These are phyloP conservation scores for Drosophila lacteicornis DNA, from an alignment of 1,140 invertebrate species.

Conservation along the genomic window DNA sequence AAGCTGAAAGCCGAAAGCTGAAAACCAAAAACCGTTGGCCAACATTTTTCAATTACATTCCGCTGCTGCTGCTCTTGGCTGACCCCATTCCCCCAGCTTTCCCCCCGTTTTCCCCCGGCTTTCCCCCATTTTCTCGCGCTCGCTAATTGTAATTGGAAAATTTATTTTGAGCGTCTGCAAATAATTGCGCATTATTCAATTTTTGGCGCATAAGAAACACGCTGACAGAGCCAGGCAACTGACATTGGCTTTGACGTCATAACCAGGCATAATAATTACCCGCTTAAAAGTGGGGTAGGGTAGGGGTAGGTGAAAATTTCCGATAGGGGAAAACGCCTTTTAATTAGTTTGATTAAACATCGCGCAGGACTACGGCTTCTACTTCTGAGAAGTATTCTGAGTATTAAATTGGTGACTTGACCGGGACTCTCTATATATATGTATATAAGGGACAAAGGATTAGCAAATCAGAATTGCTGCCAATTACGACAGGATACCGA, in stretches of 20 bases:
- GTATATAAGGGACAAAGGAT: neutral
- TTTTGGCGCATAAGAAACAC: constrained; percentile 24
- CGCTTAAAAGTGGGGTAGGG: neutral
- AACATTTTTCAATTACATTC: constrained; percentile 54
- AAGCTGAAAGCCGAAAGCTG: constrained; percentile 1
- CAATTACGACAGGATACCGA: constrained; percentile 21
- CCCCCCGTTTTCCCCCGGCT: neutral
- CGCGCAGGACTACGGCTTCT: neutral
- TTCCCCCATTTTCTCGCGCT: neutral
- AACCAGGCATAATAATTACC: constrained; percentile 37
- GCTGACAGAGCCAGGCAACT: constrained; percentile 26
- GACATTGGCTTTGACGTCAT: constrained; percentile 42
- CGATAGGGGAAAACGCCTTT: constrained; percentile 1
- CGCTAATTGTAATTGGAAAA: constrained; percentile 66
- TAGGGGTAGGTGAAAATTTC: neutral
- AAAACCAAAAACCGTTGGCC: constrained; percentile 47
- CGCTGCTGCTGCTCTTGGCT: constrained; percentile 10
- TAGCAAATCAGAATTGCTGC: constrained; percentile 32
- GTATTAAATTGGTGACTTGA: constrained; percentile 5
- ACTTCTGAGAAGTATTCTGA: too few relatives aligned
- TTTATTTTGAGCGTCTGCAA: constrained; percentile 69
- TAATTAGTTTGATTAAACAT: constrained; percentile 32
- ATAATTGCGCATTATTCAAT: constrained; percentile 79
- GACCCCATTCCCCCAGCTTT: neutral
- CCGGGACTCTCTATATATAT: neutral